phyloP scores from a whole-genome alignment of 2,113 vertebrate species.

The Austrofundulus limnaeus region DNA sequence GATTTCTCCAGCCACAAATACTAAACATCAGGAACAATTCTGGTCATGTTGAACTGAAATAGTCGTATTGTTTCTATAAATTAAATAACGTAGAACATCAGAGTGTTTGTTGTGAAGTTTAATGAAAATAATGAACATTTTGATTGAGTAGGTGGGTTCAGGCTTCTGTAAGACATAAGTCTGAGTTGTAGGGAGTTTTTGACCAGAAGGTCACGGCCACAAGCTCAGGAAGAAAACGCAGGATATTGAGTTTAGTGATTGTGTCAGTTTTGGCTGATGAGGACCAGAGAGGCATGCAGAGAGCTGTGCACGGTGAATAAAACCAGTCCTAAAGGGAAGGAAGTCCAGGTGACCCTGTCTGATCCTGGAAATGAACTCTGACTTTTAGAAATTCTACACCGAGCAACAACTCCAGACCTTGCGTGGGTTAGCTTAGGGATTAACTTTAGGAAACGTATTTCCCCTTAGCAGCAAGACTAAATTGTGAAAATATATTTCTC shows the following conservation, averaged over 20 bases:
- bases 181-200: conserved; percentile 15
- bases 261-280: conserved; percentile 49
- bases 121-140: too few species aligned
- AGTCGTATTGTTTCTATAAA: too few species aligned
- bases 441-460: conserved; percentile 9
- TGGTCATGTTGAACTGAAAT: too few species aligned
- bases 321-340: conserved; percentile 59
- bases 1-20: neutral
- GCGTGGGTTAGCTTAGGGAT: conserved; percentile 17
- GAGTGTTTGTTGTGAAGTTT: too few species aligned
- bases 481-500: conserved; percentile 9
- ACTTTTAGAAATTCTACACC: conserved; percentile 54
- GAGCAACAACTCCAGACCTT: conserved; percentile 33
- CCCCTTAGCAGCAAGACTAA: conserved; percentile 4
- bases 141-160: too few species aligned
- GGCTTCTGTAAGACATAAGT: neutral
- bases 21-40: too few species aligned
- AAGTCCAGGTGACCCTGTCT: conserved; percentile 59
- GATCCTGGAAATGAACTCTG: conserved; percentile 69
- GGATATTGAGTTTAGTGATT: conserved; percentile 43
- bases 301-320: conserved; percentile 29
- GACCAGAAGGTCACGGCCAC: conserved; percentile 23
- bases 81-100: too few species aligned
- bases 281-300: conserved; percentile 48
- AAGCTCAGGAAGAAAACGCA: conserved; percentile 33